These are phyloP conservation scores for Molanna angustata DNA, from an alignment of 2,888 invertebrate species.

Conservation along the genomic window DNA sequence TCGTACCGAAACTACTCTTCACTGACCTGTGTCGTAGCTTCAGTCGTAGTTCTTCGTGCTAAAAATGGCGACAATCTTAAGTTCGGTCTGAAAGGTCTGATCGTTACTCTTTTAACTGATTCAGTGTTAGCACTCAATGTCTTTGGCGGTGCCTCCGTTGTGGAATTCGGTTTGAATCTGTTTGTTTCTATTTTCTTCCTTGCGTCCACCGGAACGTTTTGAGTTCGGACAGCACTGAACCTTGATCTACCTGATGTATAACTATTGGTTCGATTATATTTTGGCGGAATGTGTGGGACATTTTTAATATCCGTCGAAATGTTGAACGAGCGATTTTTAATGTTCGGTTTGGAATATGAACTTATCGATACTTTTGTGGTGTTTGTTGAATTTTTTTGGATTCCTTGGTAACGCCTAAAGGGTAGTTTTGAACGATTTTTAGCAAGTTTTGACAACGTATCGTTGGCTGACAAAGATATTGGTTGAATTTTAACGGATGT, in stretches of 20 bases:
- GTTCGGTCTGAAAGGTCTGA: constrained; percentile 46
- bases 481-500: constrained; percentile 22
- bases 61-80: constrained; percentile 46
- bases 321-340: constrained; percentile 38
- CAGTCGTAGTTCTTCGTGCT: constrained; percentile 42
- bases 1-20: constrained; percentile 30
- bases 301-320: constrained; percentile 14
- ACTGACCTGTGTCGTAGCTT: constrained; percentile 37
- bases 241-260: constrained; percentile 42
- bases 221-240: constrained; percentile 43
- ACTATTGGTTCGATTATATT: constrained; percentile 29
- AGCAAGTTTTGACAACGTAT: constrained; percentile 30
- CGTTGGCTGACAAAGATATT: constrained; percentile 18
- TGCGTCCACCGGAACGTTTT: constrained; percentile 49
- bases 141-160: constrained; percentile 44
- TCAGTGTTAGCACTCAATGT: constrained; percentile 41
- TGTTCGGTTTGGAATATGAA: constrained; percentile 38
- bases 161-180: constrained; percentile 40
- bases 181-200: constrained; percentile 38
- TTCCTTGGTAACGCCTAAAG: constrained; percentile 45
- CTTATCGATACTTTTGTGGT: constrained; percentile 38
- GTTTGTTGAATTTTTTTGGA: constrained; percentile 43
- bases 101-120: constrained; percentile 40
- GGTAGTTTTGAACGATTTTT: constrained; percentile 46
- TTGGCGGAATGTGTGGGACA: constrained; percentile 28